Evolutionary conservation across 2,113 vertebrate genomes (phyloP).

Genomic region (Stictonetta naevosa): DNA sequence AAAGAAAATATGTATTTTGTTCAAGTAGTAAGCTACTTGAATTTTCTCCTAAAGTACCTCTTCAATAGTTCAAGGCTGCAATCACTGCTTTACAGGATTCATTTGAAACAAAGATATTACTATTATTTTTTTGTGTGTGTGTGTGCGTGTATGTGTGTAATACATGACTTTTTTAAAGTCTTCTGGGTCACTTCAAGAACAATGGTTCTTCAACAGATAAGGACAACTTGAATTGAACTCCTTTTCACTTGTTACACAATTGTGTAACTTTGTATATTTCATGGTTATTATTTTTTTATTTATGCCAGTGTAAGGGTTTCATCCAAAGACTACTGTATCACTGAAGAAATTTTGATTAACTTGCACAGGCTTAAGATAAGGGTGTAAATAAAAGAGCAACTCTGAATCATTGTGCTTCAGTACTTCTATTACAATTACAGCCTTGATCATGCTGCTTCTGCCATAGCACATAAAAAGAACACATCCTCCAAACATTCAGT

Average conservation of each 20-base stretch:
- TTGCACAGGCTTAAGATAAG: slow-evolving; percentile 16
- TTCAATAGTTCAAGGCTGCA: background rate
- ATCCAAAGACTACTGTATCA: background rate
- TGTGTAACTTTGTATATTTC: background rate
- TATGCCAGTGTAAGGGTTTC: background rate
- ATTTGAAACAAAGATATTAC: background rate
- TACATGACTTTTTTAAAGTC: background rate
- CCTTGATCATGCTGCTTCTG: background rate
- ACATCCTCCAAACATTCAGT: slow-evolving; percentile 1
- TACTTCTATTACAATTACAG: slow-evolving; percentile 3
- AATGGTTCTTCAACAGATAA: background rate
- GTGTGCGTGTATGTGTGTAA: background rate
- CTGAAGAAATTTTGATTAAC: background rate
- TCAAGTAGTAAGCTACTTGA: background rate
- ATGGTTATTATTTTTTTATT: background rate
- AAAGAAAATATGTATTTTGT: background rate
- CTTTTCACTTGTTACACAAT: background rate
- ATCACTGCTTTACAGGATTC: background rate
- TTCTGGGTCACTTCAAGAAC: background rate
- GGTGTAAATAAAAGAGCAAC: background rate
- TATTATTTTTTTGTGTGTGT: too few species aligned
- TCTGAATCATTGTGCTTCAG: background rate
- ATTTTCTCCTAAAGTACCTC: background rate
- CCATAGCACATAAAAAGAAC: background rate
- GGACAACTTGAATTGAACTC: background rate